Conservation (phyloP, 2,888 invertebrate genomes). For the Hydriomena furcata region DNA sequence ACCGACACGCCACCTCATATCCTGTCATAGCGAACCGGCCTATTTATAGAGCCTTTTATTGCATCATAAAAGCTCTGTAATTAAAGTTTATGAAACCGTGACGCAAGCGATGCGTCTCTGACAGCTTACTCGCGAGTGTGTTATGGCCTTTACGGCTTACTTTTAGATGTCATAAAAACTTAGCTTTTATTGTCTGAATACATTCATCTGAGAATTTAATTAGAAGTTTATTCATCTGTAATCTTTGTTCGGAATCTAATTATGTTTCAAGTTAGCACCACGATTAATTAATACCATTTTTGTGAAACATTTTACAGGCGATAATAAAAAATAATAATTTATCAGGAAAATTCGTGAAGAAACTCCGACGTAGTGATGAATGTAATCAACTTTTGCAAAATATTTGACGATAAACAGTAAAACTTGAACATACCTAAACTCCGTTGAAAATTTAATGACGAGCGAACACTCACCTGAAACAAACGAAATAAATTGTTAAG, state of each 20-base stretch:
- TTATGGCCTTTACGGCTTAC: slow-evolving; percentile 15
- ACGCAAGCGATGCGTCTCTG: slow-evolving; percentile 38
- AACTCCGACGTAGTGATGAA: slow-evolving; percentile 12
- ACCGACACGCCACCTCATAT: slow-evolving; percentile 46
- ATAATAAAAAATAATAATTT: background rate
- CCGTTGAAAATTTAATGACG: slow-evolving; percentile 29
- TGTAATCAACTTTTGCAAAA: slow-evolving; percentile 22
- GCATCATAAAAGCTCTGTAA: slow-evolving; percentile 50
- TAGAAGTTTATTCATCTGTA: slow-evolving; percentile 3
- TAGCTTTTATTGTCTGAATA: slow-evolving; percentile 10
- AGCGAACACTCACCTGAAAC: slow-evolving; percentile 36
- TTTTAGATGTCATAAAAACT: slow-evolving; percentile 12
- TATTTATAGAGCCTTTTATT: slow-evolving; percentile 48
- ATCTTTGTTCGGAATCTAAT: slow-evolving; percentile 5
- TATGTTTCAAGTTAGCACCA: background rate
- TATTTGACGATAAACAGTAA: slow-evolving; percentile 26
- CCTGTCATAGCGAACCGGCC: slow-evolving; percentile 42
- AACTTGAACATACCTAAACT: slow-evolving; percentile 29
- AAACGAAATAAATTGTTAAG: slow-evolving; percentile 32
- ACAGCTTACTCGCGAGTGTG: slow-evolving; percentile 21
- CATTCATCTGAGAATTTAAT: slow-evolving; percentile 12
- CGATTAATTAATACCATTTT: too few relatives aligned
- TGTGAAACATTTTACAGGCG: too few relatives aligned
- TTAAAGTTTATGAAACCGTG: slow-evolving; percentile 50
- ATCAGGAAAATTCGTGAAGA: slow-evolving; percentile 2